Evolutionary conservation across 2,888 invertebrate genomes (phyloP), one percentile per base, ranked within the genome.

Genomic region (Altica lythri): DNA sequence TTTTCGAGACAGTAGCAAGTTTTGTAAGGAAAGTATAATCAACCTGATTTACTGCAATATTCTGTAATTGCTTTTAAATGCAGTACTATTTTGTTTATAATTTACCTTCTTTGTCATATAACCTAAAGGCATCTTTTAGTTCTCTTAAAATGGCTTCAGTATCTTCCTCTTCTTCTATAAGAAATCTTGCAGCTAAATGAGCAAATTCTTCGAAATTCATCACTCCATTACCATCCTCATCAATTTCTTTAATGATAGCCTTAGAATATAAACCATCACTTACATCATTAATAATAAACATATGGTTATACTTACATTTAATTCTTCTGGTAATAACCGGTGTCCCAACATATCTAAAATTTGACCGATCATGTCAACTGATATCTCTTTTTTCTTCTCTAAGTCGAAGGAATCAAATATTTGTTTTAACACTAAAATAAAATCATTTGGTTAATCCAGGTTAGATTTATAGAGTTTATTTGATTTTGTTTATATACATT

Each of bases 371-470:
- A 92, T 92, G 63, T 87, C 86, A 40, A 89, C 88, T 59, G 86
- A 84, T 66, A 95, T 94, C 62, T 81, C 83, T 16, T 94, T 93
- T 59, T 86, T 88, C 72, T 91, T 92, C 45, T 92, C 92, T 61
- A 88, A 85, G 76, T 95, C 95, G 73, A 95, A 95, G 9, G 93
- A 91, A 72, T 92, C 91, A 76, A 95, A 95, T 35, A 93, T 94
- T 78, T 91, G 89, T 72, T 89, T 86, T 68, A 95, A 79, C 78
- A 94, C 94, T 95, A 72, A 6, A 66, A 62, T 44, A n/a, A n/a
- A n/a, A n/a, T n/a, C n/a, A n/a, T n/a, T n/a, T n/a, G n/a, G n/a
- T n/a, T n/a, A n/a, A n/a, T n/a, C n/a, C n/a, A n/a, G n/a, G n/a
- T n/a, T n/a, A n/a, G n/a, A n/a, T n/a, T n/a, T n/a, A n/a, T n/a